A percentile compares a stretch with the other conserved stretches of the same genome.
phyloP scores from a whole-genome alignment of 2,113 vertebrate genomes.

The Microcebus jonahi region DNA sequence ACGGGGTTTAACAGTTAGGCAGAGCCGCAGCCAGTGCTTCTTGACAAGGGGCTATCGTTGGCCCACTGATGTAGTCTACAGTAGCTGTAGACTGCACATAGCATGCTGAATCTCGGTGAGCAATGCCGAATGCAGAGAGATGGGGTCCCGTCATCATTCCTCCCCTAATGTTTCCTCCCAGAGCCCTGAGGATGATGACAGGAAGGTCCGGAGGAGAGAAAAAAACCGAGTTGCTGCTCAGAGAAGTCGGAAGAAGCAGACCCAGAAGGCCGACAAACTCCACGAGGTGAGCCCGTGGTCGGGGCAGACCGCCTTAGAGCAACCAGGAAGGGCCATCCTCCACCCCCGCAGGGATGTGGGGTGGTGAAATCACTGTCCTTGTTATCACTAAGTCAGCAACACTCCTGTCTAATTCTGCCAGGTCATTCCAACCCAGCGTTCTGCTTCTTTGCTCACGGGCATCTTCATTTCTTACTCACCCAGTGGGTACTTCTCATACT shows the following conservation, averaged over 20 bases:
- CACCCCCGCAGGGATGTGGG: accelerated
- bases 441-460: accelerated
- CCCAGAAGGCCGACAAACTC: slow-evolving; percentile 93
- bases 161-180: slow-evolving; percentile 71
- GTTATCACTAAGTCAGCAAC: neutral
- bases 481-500: neutral
- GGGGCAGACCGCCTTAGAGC: neutral
- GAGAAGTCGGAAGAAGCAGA: slow-evolving; percentile 95
- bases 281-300: slow-evolving; percentile 88
- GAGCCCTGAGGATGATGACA: slow-evolving; percentile 89
- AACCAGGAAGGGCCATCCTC: neutral
- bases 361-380: neutral
- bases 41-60: accelerated
- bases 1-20: neutral
- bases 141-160: neutral
- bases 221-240: slow-evolving; percentile 96
- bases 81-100: neutral
- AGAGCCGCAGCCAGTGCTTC: neutral
- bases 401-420: neutral
- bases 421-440: neutral
- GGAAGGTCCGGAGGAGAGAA: slow-evolving; percentile 91
- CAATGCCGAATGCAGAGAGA: neutral
- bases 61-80: accelerated
- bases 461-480: neutral
- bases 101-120: accelerated